These are phyloP conservation scores for Petroica traversi DNA, from an alignment of 2,113 vertebrate genomes.

Conservation along the genomic window DNA sequence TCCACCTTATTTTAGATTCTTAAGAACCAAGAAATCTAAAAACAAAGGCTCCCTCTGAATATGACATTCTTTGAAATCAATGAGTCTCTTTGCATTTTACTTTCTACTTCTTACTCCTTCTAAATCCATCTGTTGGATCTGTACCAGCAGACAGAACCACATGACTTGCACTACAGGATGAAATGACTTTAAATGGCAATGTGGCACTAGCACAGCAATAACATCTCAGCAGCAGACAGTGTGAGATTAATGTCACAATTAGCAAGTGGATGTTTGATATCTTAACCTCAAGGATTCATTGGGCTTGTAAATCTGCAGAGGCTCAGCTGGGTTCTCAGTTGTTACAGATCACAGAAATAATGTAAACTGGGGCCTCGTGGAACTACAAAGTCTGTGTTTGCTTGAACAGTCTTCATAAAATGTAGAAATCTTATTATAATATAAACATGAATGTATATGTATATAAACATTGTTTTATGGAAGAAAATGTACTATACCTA, in stretches of 20 bases:
- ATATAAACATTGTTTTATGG: background rate
- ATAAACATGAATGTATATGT: background rate
- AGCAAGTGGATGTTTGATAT: conserved; percentile 42
- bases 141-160: conserved; percentile 19
- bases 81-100: background rate
- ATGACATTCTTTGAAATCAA: background rate
- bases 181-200: conserved; percentile 65
- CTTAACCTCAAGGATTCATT: conserved; percentile 27
- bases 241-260: conserved; percentile 52
- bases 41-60: background rate
- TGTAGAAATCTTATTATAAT: background rate
- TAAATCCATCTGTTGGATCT: conserved; percentile 2
- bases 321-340: background rate
- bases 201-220: conserved; percentile 13
- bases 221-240: conserved; percentile 33
- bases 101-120: background rate
- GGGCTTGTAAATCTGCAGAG: conserved; percentile 22
- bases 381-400: background rate
- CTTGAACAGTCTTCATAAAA: background rate
- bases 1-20: background rate
- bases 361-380: background rate
- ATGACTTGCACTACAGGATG: conserved; percentile 10
- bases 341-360: background rate
- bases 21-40: background rate
- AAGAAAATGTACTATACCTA: background rate